phyloP scores from a whole-genome alignment of 1,140 invertebrate species.

The Arctopsyche grandis region DNA sequence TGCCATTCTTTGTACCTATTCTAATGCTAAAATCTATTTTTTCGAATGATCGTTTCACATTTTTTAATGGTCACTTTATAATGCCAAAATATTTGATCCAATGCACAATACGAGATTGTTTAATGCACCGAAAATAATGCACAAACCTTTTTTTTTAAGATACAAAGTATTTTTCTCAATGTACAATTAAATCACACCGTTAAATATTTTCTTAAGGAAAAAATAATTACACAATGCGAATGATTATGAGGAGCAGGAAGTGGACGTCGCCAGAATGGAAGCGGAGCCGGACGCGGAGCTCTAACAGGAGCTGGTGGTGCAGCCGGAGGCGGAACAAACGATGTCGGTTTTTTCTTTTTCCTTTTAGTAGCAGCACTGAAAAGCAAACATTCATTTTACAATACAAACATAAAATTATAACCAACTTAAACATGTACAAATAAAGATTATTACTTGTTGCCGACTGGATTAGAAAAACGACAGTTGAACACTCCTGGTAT shows the following conservation, averaged over 20 bases:
- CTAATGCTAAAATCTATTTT: too few relatives aligned
- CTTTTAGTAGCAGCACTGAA: constrained; percentile 70
- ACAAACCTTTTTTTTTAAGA: too few relatives aligned
- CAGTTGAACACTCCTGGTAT: constrained; percentile 92
- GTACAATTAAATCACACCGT: too few relatives aligned
- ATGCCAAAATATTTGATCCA: too few relatives aligned
- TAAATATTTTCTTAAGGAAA: too few relatives aligned
- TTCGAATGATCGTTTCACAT: too few relatives aligned
- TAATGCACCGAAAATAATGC: too few relatives aligned
- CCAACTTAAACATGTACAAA: not conserved
- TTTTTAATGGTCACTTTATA: too few relatives aligned
- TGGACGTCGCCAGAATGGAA: constrained; percentile 84
- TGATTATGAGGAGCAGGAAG: constrained; percentile 68
- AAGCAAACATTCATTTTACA: constrained; percentile 17
- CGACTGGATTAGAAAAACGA: constrained; percentile 79
- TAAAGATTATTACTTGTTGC: constrained; percentile 58
- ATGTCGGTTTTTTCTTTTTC: constrained; percentile 91
- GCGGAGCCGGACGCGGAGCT: constrained; percentile 63
- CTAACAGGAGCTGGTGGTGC: constrained; percentile 72
- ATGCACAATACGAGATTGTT: too few relatives aligned
- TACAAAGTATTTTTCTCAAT: too few relatives aligned
- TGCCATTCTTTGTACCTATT: too few relatives aligned
- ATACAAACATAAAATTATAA: not conserved
- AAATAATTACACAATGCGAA: constrained; percentile 53
- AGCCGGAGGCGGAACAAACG: constrained; percentile 82